phyloP scores from a whole-genome alignment of 2,113 vertebrate species.

The Vulpes lagopus region DNA sequence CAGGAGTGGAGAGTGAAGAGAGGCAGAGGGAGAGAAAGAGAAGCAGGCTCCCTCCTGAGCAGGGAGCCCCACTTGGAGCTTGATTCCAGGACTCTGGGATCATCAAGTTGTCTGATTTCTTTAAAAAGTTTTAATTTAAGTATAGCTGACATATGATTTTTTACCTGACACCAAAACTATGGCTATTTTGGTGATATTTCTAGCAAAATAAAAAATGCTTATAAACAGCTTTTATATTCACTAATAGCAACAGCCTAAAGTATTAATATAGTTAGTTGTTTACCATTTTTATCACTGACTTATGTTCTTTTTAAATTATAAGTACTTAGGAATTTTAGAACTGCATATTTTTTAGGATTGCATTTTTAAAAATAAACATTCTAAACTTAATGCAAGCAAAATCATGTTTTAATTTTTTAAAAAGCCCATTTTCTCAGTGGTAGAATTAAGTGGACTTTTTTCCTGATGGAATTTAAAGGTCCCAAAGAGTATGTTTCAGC shows the following conservation, averaged over 20 bases:
- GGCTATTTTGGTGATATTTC: background rate
- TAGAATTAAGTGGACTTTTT: background rate
- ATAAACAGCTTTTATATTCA: background rate
- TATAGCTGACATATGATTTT: background rate
- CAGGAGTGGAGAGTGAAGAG: background rate
- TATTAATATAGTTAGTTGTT: slow-evolving; percentile 27
- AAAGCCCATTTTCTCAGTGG: background rate
- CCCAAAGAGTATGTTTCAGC: background rate
- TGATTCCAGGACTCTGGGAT: background rate
- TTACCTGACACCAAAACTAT: background rate
- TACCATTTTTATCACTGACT: background rate
- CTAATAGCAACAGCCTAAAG: background rate
- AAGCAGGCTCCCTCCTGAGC: background rate
- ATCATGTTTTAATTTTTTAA: background rate
- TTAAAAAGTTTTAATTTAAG: background rate
- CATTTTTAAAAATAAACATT: background rate
- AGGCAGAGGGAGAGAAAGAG: background rate
- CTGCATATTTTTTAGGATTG: background rate
- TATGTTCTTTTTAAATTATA: background rate
- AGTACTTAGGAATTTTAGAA: background rate
- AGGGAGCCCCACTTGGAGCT: background rate
- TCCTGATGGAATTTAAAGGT: background rate
- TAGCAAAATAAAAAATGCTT: slow-evolving; percentile 16
- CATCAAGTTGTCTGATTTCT: background rate
- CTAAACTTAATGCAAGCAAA: slow-evolving; percentile 12